These are phyloP conservation scores for Drosophila subsilvestris DNA, from an alignment of 2,888 invertebrate genomes.

Conservation along the genomic window DNA sequence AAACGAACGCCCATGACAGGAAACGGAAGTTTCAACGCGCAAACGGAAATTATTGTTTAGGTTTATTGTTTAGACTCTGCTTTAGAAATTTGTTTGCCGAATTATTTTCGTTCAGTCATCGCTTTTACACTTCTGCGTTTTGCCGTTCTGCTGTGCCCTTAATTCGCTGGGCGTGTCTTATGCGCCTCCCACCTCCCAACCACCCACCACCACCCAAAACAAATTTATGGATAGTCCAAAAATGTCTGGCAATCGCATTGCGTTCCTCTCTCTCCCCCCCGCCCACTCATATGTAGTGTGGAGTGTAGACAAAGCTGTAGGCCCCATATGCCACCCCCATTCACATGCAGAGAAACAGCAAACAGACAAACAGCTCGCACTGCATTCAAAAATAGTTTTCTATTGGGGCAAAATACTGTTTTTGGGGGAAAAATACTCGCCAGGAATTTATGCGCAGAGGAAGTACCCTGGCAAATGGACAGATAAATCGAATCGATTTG, in stretches of 20 bases:
- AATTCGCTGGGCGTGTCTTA: constrained; percentile 65
- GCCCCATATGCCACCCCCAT: constrained; percentile 26
- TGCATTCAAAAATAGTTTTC: constrained; percentile 41
- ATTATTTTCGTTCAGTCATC: constrained; percentile 68
- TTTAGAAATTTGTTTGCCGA: constrained; percentile 73
- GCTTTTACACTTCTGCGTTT: constrained; percentile 31
- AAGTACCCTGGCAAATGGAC: constrained; percentile 10
- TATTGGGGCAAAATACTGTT: constrained; percentile 9
- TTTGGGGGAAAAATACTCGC: constrained; percentile 4
- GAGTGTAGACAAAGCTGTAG: constrained; percentile 24
- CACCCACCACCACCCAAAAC: constrained; percentile 12
- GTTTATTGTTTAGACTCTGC: constrained; percentile 72
- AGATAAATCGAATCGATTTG: not conserved
- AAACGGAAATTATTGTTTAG: constrained; percentile 76
- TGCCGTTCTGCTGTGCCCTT: constrained; percentile 26
- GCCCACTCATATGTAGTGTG: not conserved
- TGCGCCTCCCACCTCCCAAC: constrained; percentile 7
- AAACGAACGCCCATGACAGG: constrained; percentile 53
- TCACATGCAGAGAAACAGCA: constrained; percentile 48
- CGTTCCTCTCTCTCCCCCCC: constrained; percentile 49
- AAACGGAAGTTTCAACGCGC: constrained; percentile 75
- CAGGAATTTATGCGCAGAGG: constrained; percentile 3
- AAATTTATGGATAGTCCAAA: constrained; percentile 62
- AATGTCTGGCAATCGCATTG: constrained; percentile 32
- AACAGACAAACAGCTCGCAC: not conserved